A percentile compares a stretch with the other conserved stretches of the same genome.
Evolutionary conservation across 2,888 invertebrate genomes (phyloP).

Genomic region (Zhengitettix transpicula): DNA sequence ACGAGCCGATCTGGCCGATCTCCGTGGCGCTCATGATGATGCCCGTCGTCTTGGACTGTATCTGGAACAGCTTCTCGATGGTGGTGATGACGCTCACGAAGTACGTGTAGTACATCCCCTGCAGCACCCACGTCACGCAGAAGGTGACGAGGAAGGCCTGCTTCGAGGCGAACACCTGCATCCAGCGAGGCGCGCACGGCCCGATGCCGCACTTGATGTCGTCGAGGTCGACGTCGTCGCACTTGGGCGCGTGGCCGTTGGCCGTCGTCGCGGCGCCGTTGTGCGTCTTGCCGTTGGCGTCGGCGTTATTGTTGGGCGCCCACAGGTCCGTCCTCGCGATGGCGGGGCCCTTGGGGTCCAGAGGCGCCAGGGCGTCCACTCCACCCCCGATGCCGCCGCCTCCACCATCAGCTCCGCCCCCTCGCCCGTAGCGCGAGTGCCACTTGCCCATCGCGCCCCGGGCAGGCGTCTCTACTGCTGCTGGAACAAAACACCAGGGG

Average conservation of each 20-base stretch:
- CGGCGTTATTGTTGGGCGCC: neutral
- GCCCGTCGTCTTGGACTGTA: conserved; percentile 76
- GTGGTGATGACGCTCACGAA: conserved; percentile 88
- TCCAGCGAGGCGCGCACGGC: conserved; percentile 55
- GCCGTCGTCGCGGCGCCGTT: neutral
- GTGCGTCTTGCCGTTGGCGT: neutral
- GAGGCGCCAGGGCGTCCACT: neutral
- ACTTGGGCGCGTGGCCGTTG: neutral
- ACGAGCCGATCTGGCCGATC: conserved; percentile 83
- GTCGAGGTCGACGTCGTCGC: conserved; percentile 22
- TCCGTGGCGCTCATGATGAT: conserved; percentile 80
- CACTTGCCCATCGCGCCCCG: conserved; percentile 11
- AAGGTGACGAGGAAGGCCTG: conserved; percentile 79
- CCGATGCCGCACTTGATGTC: conserved; percentile 63
- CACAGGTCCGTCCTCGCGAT: neutral
- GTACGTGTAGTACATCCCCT: conserved; percentile 86
- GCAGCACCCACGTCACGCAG: conserved; percentile 66
- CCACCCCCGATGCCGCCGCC: neutral
- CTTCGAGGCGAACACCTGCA: conserved; percentile 61
- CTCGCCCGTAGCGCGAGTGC: neutral
- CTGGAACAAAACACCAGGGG: too few relatives aligned
- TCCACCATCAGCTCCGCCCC: neutral
- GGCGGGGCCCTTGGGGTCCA: neutral
- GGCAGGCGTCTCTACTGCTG: too few relatives aligned
- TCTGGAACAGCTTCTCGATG: conserved; percentile 80